Evolutionary conservation across 2,797 vertebrate species (phyloP).

Genomic region (Steatocranus sp.): DNA sequence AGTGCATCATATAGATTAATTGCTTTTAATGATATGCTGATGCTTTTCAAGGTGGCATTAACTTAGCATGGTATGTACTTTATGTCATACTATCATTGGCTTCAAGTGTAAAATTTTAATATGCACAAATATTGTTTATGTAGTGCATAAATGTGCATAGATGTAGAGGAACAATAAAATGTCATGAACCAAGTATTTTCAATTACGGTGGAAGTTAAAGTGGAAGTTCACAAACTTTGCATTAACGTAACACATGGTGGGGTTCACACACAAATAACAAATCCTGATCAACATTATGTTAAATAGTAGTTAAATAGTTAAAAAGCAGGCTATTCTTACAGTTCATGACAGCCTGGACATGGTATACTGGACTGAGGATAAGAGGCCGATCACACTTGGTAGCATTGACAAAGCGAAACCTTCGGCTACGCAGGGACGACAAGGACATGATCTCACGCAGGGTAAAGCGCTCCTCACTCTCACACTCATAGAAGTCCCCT

Average conservation of each 20-base stretch:
- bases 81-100: background rate
- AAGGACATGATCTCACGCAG: conserved; percentile 75
- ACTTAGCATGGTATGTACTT: background rate
- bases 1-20: background rate
- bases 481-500: conserved; percentile 67
- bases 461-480: conserved; percentile 51
- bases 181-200: background rate
- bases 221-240: background rate
- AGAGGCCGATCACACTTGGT: conserved; percentile 26
- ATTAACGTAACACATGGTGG: background rate
- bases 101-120: background rate
- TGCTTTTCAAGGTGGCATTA: background rate
- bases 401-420: conserved; percentile 57
- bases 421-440: conserved; percentile 37
- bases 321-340: conserved; percentile 69
- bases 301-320: background rate
- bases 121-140: background rate
- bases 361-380: conserved; percentile 75
- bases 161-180: background rate
- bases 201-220: background rate
- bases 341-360: conserved; percentile 83
- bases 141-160: background rate
- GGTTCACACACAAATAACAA: background rate
- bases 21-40: background rate
- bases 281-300: background rate